Evolutionary conservation across 2,113 vertebrate species (phyloP).

Genomic region (Nothoprocta pentlandii): DNA sequence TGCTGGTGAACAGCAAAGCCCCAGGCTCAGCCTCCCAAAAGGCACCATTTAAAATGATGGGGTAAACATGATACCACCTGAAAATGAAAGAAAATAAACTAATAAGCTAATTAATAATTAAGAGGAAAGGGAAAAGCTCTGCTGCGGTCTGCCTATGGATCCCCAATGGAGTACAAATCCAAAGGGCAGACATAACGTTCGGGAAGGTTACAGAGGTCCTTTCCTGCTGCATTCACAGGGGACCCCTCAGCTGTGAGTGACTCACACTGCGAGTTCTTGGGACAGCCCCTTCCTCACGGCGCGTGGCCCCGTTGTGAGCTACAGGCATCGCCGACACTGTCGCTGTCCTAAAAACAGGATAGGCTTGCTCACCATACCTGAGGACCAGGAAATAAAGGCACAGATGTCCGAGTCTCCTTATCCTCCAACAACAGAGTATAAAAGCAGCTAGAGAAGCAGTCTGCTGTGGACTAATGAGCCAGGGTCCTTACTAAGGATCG

Average conservation of each 20-base stretch:
- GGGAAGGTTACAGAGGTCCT: neutral
- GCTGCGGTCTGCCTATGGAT: neutral
- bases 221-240: neutral
- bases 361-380: neutral
- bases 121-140: neutral
- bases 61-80: neutral
- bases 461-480: neutral
- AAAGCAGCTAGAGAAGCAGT: neutral
- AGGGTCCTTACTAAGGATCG: fast-evolving
- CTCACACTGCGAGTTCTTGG: neutral
- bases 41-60: neutral
- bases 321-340: fast-evolving
- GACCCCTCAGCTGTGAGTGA: neutral
- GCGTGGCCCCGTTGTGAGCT: fast-evolving
- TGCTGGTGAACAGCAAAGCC: neutral
- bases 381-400: neutral
- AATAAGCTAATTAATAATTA: neutral
- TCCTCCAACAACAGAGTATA: neutral
- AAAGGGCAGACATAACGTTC: neutral
- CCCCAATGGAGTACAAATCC: neutral
- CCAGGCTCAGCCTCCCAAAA: neutral
- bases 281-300: neutral
- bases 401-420: neutral
- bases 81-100: neutral
- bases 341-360: neutral